phyloP scores from a whole-genome alignment of 2,797 vertebrate genomes.

The Macroramphosus scolopax region DNA sequence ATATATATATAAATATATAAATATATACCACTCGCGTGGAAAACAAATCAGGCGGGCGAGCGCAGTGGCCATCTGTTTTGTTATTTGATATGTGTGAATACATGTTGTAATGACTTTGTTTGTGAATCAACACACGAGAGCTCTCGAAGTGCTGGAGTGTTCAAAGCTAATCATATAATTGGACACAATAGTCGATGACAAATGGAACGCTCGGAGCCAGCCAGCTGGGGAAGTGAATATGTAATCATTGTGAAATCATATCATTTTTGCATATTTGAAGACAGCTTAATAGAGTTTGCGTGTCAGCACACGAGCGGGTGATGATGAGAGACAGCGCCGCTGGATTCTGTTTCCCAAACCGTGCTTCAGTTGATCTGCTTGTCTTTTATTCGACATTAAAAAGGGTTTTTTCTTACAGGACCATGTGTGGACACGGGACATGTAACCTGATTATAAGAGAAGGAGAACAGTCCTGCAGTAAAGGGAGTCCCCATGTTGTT shows the following conservation, averaged over 20 bases:
- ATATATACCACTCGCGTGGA: conserved; percentile 91
- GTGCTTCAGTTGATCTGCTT: conserved; percentile 43
- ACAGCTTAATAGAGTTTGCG: conserved; percentile 97
- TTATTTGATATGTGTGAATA: conserved; percentile 99
- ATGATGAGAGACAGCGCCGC: conserved; percentile 74
- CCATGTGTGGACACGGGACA: too few species aligned
- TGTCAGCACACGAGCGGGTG: conserved; percentile 85
- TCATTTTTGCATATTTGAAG: conserved; percentile 99
- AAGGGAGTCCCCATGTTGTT: conserved; percentile 5
- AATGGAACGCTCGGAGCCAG: conserved; percentile 99
- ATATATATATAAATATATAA: too few species aligned
- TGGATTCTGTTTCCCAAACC: conserved; percentile 70
- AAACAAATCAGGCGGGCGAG: conserved; percentile 95
- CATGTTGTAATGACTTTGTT: conserved; percentile 99
- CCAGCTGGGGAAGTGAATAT: conserved; percentile 99
- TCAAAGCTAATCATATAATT: conserved; percentile 99
- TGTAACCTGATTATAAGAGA: too few species aligned
- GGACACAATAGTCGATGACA: conserved; percentile 99
- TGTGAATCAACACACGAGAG: conserved; percentile 99
- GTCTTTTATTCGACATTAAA: too few species aligned
- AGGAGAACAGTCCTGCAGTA: not conserved
- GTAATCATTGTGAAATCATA: conserved; percentile 99
- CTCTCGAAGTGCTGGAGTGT: conserved; percentile 99
- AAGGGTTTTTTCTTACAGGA: not conserved
- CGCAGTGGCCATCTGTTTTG: conserved; percentile 99